Base-by-base conservation (phyloP, 2,888 invertebrate species). In the Drosophila antonietae region DNA sequence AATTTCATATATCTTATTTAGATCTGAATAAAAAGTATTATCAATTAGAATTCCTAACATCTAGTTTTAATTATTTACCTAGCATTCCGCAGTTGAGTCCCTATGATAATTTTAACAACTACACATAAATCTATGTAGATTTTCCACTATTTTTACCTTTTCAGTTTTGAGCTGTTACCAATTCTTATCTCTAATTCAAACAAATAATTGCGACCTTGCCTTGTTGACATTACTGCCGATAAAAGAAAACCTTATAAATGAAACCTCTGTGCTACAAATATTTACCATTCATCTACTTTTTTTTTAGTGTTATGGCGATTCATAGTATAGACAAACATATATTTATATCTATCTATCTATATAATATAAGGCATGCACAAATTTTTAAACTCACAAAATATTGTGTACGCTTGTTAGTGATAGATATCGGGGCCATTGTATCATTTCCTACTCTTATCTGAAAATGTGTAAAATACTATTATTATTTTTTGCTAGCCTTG, bases 381-480 rank as follows among this genome's bases (percentile, higher is more conserved):
- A 12, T 14, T 43, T 47, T 28, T 14, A 9, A n/a, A 44, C 8
- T 41, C 20, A 10, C 33, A 15, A 46, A 5, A 43, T 14, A 28
- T 23, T 28, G 28, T 28, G 28, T 55, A 49, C 23, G 15, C 51
- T 41, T 52, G 35, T 18, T 43, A 46, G 28, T 55, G 28, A 23
- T 46, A 41, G 33, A 33, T 75, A 75, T 64, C 63, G 46, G n/a
- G 37, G 49, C n/a, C n/a, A 31, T 41, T 51, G 37, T 58, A 43
- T 70, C 20, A 47, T 37, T 63, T 15, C 15, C 39, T 20, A n/a
- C 5, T 28, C 53, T 63, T 75, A 75, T 72, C 60, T 28, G 15
- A 3, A 15, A 66, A 33, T 62, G 14, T 47, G 4, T 9, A 15
- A 35, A 43, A 18, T 15, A 49, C 33, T 28, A 49, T 31, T 31